These are phyloP conservation scores for Takifugu rubripes DNA, from an alignment of 2,797 vertebrate genomes.

Conservation along the genomic window DNA sequence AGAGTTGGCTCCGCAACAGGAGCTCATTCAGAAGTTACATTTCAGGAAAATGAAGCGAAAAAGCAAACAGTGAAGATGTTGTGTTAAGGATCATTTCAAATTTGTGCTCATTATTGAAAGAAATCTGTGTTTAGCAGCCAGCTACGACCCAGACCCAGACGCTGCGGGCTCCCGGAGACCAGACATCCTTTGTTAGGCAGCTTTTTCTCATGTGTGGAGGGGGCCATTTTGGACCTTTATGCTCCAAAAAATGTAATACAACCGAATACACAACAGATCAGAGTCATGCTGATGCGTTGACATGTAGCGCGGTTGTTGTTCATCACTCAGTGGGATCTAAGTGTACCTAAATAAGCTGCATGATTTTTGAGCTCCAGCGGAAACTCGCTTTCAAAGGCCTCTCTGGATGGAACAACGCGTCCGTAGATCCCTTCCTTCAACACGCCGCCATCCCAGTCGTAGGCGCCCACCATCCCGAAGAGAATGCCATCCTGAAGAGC, in stretches of 20 bases:
- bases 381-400: constrained; percentile 87
- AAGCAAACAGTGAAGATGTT: neutral
- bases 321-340: neutral
- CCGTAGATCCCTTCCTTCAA: constrained; percentile 79
- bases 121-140: neutral
- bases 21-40: constrained; percentile 7
- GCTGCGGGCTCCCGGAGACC: neutral
- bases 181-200: neutral
- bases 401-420: constrained; percentile 73
- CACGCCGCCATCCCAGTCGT: constrained; percentile 92
- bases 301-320: neutral
- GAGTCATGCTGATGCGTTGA: no score
- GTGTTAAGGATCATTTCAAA: neutral
- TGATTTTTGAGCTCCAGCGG: constrained; percentile 89
- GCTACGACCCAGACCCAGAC: no score
- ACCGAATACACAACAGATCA: no score
- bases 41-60: neutral
- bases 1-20: constrained; percentile 7
- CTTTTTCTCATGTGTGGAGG: no score
- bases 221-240: neutral
- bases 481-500: constrained; percentile 85
- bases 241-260: neutral
- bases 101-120: neutral
- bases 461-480: constrained; percentile 93
- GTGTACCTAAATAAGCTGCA: constrained; percentile 88